phyloP scores from a whole-genome alignment of 2,888 invertebrate genomes.

The Eutolmus rufibarbis region DNA sequence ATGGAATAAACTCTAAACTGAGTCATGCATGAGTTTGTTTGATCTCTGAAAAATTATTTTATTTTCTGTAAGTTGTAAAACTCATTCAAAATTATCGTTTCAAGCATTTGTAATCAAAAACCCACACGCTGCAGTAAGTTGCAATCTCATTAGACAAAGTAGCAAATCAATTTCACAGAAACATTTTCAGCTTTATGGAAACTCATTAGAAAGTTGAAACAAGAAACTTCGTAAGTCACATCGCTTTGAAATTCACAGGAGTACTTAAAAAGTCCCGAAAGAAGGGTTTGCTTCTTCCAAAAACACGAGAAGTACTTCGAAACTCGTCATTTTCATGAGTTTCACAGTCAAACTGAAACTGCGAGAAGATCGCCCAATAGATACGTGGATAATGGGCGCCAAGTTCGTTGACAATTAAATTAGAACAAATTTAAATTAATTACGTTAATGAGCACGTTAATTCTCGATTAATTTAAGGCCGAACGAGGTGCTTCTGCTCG shows the following conservation, averaged over 20 bases:
- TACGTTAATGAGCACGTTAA: slow-evolving; percentile 28
- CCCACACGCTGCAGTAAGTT: background rate
- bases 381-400: background rate
- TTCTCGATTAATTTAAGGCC: background rate
- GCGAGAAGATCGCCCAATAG: background rate
- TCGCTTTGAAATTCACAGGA: background rate
- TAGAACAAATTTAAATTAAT: slow-evolving; percentile 19
- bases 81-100: background rate
- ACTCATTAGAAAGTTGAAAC: background rate
- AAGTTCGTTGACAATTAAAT: slow-evolving; percentile 32
- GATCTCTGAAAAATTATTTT: background rate
- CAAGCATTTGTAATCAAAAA: background rate
- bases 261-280: background rate
- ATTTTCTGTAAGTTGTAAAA: background rate
- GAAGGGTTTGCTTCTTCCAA: background rate
- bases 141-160: background rate
- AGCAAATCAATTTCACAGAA: background rate
- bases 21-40: background rate
- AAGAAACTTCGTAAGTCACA: background rate
- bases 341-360: background rate
- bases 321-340: background rate
- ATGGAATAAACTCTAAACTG: background rate
- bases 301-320: background rate
- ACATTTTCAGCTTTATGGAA: background rate
- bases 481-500: background rate